Percentiles rank a stretch among this genome's conserved stretches.
Conservation (phyloP, 2,888 invertebrate genomes). For the Himalopsyche anomala region DNA sequence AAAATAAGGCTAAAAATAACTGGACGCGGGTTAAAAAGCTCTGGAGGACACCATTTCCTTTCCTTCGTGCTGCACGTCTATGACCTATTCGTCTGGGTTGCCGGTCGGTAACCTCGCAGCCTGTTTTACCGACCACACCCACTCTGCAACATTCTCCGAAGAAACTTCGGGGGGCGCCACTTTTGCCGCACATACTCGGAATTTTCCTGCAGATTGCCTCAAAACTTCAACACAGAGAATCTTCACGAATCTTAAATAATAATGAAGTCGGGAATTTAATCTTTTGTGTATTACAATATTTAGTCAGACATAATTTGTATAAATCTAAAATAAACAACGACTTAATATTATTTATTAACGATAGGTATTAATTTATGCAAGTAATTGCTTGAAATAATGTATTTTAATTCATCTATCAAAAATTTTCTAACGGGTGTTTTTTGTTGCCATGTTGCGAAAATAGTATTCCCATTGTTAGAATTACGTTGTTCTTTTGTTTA, state of each 20-base stretch:
- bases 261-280: slow-evolving; percentile 15
- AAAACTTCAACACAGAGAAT: slow-evolving; percentile 28
- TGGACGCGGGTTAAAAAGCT: not conserved
- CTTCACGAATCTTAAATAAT: slow-evolving; percentile 11
- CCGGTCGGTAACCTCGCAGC: slow-evolving; percentile 52
- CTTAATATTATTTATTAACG: too few species aligned
- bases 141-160: slow-evolving; percentile 41
- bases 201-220: slow-evolving; percentile 28
- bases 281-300: not conserved
- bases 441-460: too few species aligned
- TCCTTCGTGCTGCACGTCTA: slow-evolving; percentile 29
- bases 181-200: slow-evolving; percentile 25
- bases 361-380: too few species aligned
- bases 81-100: slow-evolving; percentile 36
- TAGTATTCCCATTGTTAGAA: too few species aligned
- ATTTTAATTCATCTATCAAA: too few species aligned
- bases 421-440: too few species aligned
- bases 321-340: too few species aligned
- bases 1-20: not conserved
- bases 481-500: too few species aligned
- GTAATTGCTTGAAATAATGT: too few species aligned
- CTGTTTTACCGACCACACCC: slow-evolving; percentile 51
- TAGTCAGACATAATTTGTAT: too few species aligned
- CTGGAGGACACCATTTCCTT: not conserved
- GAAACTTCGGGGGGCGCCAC: slow-evolving; percentile 25